Base-by-base conservation (phyloP, 2,888 invertebrate genomes). In the Chirona hameri region DNA sequence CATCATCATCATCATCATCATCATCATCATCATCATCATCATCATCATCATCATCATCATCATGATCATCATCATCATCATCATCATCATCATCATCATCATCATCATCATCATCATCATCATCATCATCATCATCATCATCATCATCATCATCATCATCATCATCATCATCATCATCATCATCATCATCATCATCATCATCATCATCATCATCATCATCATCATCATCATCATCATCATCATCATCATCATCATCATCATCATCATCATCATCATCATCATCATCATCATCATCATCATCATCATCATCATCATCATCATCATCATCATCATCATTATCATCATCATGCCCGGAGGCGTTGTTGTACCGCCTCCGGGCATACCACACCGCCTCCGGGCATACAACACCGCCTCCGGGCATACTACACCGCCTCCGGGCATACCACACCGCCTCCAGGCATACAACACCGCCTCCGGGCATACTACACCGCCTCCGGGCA, bases 1-100 rank as follows among this genome's bases (percentile, higher is more conserved):
- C 65, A 65, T 65, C 65, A 65, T 65, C 65, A 65, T 65, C 65
- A 65, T 65, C 65, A 65, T 65, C 65, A 65, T 65, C 65, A 65
- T 65, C 65, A 65, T 65, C 65, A 65, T 65, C 65, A 65, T 65
- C 65, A 65, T 65, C 65, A 65, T 65, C 65, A 65, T 65, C 65
- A 65, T 65, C 65, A 65, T 65, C 65, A 65, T 65, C 65, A 65
- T 65, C 65, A 65, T 65, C 65, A 65, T 65, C 65, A 65, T 65
- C 65, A 65, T 65, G 21, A 65, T 65, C 65, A 65, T 65, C 65
- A 65, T 65, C 65, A 65, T 65, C 65, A 65, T 65, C 65, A 65
- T 65, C 65, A 65, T 65, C 65, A 65, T 65, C 65, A 65, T 65
- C 65, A 65, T 65, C 65, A 65, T 65, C 65, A 65, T 65, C 65